phyloP scores from a whole-genome alignment of 1,140 invertebrate genomes.

The Tetragonula clypearis region DNA sequence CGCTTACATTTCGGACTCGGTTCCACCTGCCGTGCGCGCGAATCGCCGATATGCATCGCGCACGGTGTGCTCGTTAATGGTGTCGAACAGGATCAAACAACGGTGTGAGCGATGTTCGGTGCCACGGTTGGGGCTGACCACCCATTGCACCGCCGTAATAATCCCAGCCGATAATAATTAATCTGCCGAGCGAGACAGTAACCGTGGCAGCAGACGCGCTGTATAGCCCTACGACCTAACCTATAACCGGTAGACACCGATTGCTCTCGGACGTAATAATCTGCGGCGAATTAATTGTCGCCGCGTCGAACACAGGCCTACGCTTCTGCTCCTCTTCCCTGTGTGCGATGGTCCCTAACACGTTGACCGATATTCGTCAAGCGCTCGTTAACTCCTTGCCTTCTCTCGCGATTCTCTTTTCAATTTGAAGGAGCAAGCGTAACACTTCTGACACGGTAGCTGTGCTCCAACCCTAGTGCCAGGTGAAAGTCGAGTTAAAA shows the following conservation, averaged over 20 bases:
- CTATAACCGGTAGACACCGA: conserved; percentile 48
- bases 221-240: background rate
- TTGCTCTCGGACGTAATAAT: conserved; percentile 64
- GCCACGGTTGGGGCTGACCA: conserved; percentile 55
- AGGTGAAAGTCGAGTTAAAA: no score
- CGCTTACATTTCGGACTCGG: background rate
- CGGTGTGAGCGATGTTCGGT: conserved; percentile 59
- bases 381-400: no score
- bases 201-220: conserved; percentile 41
- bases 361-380: background rate
- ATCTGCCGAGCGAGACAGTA: conserved; percentile 61
- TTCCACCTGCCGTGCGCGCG: conserved; percentile 25
- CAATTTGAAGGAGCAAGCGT: no score
- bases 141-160: conserved; percentile 60
- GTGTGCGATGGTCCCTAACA: background rate
- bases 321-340: background rate
- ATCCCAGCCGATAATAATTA: conserved; percentile 66
- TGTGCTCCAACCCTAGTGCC: no score
- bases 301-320: conserved; percentile 24
- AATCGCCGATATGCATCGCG: conserved; percentile 23
- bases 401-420: no score
- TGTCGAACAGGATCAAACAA: conserved; percentile 56
- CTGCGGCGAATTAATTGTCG: conserved; percentile 61
- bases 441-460: no score
- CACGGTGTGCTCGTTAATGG: conserved; percentile 27